These are phyloP conservation scores for Patagioenas fasciata DNA, from an alignment of 2,113 vertebrate species.

Conservation along the genomic window DNA sequence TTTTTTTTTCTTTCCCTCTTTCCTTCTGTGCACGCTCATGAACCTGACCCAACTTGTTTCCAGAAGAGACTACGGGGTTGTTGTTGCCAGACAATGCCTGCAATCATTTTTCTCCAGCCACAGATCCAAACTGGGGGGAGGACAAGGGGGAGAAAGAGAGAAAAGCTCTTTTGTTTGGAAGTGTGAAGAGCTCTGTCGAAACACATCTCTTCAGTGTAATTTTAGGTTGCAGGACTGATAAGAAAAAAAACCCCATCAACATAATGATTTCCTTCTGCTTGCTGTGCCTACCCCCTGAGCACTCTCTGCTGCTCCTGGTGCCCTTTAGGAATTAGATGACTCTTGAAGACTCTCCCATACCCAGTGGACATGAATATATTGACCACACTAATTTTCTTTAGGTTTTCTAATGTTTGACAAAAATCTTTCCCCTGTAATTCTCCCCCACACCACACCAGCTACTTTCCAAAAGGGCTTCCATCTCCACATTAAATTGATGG, in stretches of 20 bases:
- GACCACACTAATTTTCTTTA: background rate
- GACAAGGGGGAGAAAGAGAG: conserved; percentile 10
- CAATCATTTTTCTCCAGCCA: conserved; percentile 63
- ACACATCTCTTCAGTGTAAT: conserved; percentile 51
- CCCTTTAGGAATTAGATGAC: background rate
- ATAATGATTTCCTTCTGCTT: conserved; percentile 58
- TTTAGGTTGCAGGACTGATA: conserved; percentile 59
- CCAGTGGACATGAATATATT: background rate
- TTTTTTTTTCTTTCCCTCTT: background rate
- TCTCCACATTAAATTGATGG: conserved; percentile 13
- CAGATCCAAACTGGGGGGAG: conserved; percentile 19
- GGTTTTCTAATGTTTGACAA: background rate
- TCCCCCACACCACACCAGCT: background rate
- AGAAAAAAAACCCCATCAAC: background rate
- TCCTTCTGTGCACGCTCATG: background rate
- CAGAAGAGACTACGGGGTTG: conserved; percentile 44
- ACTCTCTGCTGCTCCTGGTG: conserved; percentile 10
- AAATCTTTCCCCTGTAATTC: background rate
- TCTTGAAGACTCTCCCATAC: background rate
- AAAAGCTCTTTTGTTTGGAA: conserved; percentile 70
- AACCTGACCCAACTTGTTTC: conserved; percentile 74
- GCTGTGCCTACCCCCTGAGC: background rate
- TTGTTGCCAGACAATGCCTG: conserved; percentile 69
- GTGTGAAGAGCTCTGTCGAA: conserved; percentile 66
- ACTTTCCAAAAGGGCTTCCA: background rate